Evolutionary conservation across 2,888 invertebrate species (phyloP).

Genomic region (Eubasilissa splendida): DNA sequence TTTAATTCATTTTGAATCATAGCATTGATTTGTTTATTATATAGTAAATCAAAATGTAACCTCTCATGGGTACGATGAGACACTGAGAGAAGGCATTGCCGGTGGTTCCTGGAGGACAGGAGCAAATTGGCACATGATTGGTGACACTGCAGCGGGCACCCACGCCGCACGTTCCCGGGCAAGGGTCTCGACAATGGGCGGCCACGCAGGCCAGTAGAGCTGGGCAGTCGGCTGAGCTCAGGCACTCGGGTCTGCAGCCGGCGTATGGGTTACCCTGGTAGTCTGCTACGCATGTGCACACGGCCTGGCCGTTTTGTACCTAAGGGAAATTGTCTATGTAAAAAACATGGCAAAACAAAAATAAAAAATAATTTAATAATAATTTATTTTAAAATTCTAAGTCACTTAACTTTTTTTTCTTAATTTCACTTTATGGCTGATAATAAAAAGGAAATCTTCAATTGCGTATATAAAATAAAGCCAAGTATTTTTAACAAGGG

Average conservation of each 20-base stretch:
- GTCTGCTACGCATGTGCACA: conserved; percentile 82
- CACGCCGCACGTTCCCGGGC: conserved; percentile 85
- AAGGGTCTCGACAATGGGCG: conserved; percentile 89
- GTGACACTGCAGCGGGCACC: conserved; percentile 85
- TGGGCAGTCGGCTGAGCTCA: conserved; percentile 91
- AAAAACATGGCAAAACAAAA: background rate
- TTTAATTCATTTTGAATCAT: no score
- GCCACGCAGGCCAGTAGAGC: conserved; percentile 86
- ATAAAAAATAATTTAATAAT: background rate
- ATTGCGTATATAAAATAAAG: no score
- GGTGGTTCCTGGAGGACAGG: conserved; percentile 80
- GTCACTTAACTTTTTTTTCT: no score
- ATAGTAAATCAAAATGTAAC: conserved; percentile 3
- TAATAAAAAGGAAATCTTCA: no score
- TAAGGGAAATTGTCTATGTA: conserved; percentile 61
- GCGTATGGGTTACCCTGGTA: conserved; percentile 85
- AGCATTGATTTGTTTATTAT: no score
- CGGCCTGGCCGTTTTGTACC: conserved; percentile 70
- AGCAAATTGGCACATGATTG: conserved; percentile 82
- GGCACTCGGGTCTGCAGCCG: conserved; percentile 87
- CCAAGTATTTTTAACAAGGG: no score
- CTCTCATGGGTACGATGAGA: conserved; percentile 63
- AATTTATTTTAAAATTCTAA: no score
- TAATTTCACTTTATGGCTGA: no score
- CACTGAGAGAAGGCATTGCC: conserved; percentile 81